phyloP scores from a whole-genome alignment of 2,113 vertebrate species.

The Nothocercus julius region DNA sequence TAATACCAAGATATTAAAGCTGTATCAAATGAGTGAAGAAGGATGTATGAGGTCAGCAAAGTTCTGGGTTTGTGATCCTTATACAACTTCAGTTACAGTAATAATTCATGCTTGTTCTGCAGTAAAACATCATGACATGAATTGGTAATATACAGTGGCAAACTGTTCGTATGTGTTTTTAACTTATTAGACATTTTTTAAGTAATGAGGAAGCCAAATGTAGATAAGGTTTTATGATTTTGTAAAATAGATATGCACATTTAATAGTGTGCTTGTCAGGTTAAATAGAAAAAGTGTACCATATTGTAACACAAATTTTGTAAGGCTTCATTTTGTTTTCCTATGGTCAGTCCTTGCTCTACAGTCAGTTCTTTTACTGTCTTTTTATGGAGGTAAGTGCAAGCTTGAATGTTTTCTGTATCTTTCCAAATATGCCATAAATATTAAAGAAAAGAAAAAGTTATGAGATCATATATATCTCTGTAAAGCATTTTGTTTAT shows the following conservation, averaged over 20 bases:
- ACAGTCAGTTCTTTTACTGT: neutral
- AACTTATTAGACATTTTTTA: neutral
- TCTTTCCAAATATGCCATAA: neutral
- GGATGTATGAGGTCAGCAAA: neutral
- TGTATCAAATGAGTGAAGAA: neutral
- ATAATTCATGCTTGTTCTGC: neutral
- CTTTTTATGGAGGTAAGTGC: neutral
- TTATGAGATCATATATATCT: neutral
- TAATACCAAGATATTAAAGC: neutral
- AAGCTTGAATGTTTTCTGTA: neutral
- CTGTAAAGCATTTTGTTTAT: neutral
- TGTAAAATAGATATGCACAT: neutral
- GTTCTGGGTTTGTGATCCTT: neutral
- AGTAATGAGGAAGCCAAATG: neutral
- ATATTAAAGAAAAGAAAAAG: neutral
- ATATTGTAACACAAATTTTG: neutral
- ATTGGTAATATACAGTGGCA: neutral
- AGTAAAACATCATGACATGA: neutral
- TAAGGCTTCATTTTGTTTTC: neutral
- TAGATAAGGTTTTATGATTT: too few species aligned
- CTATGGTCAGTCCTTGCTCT: neutral
- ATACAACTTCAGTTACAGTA: neutral
- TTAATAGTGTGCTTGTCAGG: neutral
- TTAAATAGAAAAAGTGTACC: neutral
- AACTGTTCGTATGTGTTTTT: neutral